These are phyloP conservation scores for Rapana venosa DNA, from an alignment of 2,888 invertebrate species.

Conservation along the genomic window DNA sequence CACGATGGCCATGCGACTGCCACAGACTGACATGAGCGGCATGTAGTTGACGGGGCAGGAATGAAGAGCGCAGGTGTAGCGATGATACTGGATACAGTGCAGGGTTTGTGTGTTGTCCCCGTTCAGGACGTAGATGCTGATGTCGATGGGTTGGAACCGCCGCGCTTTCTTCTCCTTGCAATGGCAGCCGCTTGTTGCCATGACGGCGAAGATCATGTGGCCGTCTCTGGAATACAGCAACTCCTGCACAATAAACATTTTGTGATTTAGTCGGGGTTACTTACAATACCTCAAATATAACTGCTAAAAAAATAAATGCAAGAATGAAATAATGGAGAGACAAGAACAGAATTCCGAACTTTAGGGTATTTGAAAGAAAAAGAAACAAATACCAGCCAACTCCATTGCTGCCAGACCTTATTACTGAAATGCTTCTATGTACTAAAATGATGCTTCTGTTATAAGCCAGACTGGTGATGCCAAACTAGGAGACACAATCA, in stretches of 20 bases:
- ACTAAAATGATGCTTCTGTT: too few species aligned
- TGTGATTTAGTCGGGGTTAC: not conserved
- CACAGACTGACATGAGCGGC: slow-evolving; percentile 76
- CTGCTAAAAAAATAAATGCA: too few species aligned
- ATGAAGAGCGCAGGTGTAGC: slow-evolving; percentile 75
- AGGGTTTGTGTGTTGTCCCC: slow-evolving; percentile 74
- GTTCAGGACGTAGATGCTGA: slow-evolving; percentile 75
- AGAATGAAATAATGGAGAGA: too few species aligned
- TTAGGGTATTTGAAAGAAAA: too few species aligned
- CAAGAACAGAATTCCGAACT: too few species aligned
- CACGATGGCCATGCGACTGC: slow-evolving; percentile 76
- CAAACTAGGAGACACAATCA: too few species aligned
- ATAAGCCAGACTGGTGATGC: too few species aligned
- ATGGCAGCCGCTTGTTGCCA: slow-evolving; percentile 72
- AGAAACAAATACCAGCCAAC: too few species aligned
- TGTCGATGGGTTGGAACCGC: slow-evolving; percentile 72
- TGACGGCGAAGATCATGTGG: slow-evolving; percentile 73
- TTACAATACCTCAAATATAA: too few species aligned
- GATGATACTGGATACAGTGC: slow-evolving; percentile 76
- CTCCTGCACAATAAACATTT: slow-evolving; percentile 53
- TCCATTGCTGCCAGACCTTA: too few species aligned
- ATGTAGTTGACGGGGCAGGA: slow-evolving; percentile 76
- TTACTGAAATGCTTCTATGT: too few species aligned
- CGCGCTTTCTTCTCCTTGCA: slow-evolving; percentile 74
- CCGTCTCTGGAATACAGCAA: slow-evolving; percentile 75